Conservation (phyloP, 1,140 invertebrate species). For the Periplaneta americana region DNA sequence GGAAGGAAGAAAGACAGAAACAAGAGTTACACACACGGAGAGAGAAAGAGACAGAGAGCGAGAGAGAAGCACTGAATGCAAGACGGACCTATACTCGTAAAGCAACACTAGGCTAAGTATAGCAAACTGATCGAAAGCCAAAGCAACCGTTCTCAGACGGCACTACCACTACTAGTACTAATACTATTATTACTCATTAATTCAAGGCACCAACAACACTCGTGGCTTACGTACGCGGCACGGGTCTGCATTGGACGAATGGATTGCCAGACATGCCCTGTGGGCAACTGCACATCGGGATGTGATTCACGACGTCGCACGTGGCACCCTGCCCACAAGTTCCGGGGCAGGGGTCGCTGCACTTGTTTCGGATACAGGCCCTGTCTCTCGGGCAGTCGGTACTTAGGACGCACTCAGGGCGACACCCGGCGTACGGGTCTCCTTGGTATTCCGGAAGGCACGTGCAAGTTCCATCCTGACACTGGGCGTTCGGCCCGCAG, state of each 20-base stretch:
- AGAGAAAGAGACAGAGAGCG: too few species aligned
- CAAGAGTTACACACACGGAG: too few species aligned
- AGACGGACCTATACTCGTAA: too few species aligned
- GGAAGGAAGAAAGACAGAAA: too few species aligned
- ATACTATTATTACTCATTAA: too few species aligned
- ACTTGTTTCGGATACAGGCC: conserved; percentile 61
- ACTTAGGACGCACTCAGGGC: conserved; percentile 61
- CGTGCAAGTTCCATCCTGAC: conserved; percentile 54
- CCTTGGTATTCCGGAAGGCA: conserved; percentile 59
- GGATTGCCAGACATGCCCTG: conserved; percentile 49
- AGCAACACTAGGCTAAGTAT: too few species aligned
- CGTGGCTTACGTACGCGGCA: conserved; percentile 22
- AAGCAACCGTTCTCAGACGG: too few species aligned
- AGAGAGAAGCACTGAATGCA: too few species aligned
- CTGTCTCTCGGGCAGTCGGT: conserved; percentile 59
- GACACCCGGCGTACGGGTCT: conserved; percentile 61
- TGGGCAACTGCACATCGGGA: conserved; percentile 56
- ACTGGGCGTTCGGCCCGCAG: conserved; percentile 70
- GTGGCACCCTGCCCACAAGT: conserved; percentile 46
- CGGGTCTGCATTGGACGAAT: conserved; percentile 19
- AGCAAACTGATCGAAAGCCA: too few species aligned
- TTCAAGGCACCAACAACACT: too few species aligned
- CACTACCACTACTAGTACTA: too few species aligned
- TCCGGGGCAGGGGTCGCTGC: conserved; percentile 57
- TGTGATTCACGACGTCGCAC: conserved; percentile 55